A percentile compares a stretch with the other conserved stretches of the same genome.
These are phyloP conservation scores for Poecilia wingei DNA, from an alignment of 2,797 vertebrate genomes.

Conservation along the genomic window DNA sequence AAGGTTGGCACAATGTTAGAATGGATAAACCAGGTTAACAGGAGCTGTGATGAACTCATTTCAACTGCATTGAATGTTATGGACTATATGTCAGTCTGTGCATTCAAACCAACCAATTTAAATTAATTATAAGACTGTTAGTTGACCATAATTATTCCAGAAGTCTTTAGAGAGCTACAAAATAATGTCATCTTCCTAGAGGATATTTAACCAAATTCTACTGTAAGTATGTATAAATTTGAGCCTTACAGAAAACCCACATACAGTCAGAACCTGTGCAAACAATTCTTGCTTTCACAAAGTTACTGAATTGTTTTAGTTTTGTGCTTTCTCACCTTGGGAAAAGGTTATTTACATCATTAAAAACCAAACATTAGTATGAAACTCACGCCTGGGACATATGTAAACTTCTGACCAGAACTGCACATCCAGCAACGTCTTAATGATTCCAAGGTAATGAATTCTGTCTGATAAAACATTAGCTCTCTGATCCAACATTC, in stretches of 20 bases:
- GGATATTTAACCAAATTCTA: neutral
- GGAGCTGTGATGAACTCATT: neutral
- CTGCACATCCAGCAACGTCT: neutral
- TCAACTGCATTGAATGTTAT: neutral
- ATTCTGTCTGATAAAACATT: constrained; percentile 4
- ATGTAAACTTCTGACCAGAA: neutral
- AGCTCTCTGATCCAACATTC: constrained; percentile 24
- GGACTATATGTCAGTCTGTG: neutral
- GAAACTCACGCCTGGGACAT: neutral
- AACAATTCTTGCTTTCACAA: neutral
- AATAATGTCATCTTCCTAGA: neutral
- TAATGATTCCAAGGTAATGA: neutral
- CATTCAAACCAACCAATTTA: neutral
- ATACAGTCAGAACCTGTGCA: neutral
- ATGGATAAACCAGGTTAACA: neutral
- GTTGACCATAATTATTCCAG: neutral
- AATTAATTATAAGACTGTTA: neutral
- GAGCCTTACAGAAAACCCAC: neutral
- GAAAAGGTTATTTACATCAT: neutral
- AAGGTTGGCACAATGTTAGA: neutral
- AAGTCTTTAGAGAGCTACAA: neutral
- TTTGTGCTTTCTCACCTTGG: neutral
- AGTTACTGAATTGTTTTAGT: neutral
- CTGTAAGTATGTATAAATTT: neutral
- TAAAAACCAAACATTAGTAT: neutral